phyloP scores from a whole-genome alignment of 2,113 vertebrate genomes.

The Callopanchax toddi region DNA sequence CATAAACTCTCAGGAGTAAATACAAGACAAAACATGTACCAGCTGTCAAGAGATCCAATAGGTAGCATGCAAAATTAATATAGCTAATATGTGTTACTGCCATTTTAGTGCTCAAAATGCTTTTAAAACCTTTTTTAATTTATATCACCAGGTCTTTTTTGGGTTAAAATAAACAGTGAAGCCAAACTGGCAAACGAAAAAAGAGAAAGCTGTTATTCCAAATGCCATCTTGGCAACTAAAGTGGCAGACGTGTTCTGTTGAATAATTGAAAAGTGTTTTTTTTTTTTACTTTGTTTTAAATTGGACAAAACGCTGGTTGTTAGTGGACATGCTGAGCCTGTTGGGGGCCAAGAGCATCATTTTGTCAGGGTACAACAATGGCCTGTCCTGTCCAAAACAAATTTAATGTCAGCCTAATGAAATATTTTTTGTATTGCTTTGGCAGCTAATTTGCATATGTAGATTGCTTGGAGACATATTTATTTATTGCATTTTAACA shows the following conservation, averaged over 20 bases:
- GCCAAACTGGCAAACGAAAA: not conserved
- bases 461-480: not conserved
- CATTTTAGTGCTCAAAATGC: conserved; percentile 25
- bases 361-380: conserved; percentile 12
- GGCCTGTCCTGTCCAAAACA: not conserved
- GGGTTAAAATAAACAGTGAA: not conserved
- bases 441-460: conserved; percentile 8
- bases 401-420: conserved; percentile 15
- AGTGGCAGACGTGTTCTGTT: conserved; percentile 6
- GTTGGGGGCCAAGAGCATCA: conserved; percentile 1
- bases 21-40: conserved; percentile 28
- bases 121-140: conserved; percentile 33
- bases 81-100: not conserved
- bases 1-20: conserved; percentile 18
- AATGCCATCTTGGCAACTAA: not conserved
- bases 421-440: conserved; percentile 12
- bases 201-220: not conserved
- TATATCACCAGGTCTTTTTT: conserved; percentile 37
- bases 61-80: conserved; percentile 23
- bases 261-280: not conserved
- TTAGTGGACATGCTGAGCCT: not conserved
- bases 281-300: not conserved
- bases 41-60: conserved; percentile 40
- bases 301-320: not conserved
- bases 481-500: not conserved